Base-by-base conservation (phyloP, 1,140 invertebrate genomes). In the Magallana ariakensis region DNA sequence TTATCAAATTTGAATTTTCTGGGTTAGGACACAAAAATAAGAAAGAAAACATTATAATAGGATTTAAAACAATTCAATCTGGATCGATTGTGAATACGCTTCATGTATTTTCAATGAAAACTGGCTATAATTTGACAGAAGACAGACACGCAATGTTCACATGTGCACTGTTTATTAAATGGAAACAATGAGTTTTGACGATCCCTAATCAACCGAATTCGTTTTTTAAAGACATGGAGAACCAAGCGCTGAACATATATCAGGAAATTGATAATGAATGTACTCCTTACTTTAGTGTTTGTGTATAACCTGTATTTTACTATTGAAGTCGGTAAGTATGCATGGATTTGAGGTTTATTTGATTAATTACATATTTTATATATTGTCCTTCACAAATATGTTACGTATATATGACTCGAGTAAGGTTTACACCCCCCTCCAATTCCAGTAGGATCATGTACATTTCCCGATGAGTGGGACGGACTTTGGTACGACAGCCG, bases 401-500 rank as follows among this genome's bases (percentile, higher is more conserved):
- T 46, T 5, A 46, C 33, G 33, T 46, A 5, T 46, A 46, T 46
- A 46, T 46, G 33, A 2, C 33, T 46, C 33, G 5, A 46, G 2
- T 46, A 46, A 46, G 33, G 33, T 46, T 46, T 46, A 46, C 33
- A 46, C 5, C 33, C 5, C 33, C 10, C 33, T 75, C 9, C 3
- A 5, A 33, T 75, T 75, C 15, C 66, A 88, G 87, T 86, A 33
- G 60, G 85, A 11, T 22, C 80, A 9, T 88, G 87, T n/a, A 86
- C 60, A 54, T 66, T 88, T 16, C 87, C 87, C 11, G 46, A 81
- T 8, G 70, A 58, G 26, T 88, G 87, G 87, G 82, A 86, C 22
- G 81, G 85, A 6, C 83, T 75, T 19, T 88, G 87, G 87, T 80
- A 86, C 56, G 87, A 88, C 46, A 88, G 87, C 83, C 58, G 82